phyloP scores from a whole-genome alignment of 2,888 invertebrate species.

The Xiphydria camelus region DNA sequence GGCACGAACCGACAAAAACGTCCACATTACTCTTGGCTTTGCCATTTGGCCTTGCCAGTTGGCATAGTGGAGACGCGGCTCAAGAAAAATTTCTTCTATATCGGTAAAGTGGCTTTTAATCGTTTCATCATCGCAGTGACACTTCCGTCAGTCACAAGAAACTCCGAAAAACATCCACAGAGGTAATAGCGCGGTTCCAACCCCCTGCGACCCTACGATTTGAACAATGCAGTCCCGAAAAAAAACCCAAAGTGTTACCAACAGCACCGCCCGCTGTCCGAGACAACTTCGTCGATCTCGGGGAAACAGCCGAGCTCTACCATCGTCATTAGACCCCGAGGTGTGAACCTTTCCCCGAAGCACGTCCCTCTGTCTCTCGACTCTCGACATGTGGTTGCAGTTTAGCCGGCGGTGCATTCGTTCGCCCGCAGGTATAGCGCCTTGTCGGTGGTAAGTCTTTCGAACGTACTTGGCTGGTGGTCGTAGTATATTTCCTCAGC shows the following conservation, averaged over 20 bases:
- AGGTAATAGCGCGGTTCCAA: too few relatives aligned
- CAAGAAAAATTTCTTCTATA: too few relatives aligned
- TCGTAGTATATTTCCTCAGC: constrained; percentile 24
- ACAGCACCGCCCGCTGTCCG: not conserved
- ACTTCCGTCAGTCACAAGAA: too few relatives aligned
- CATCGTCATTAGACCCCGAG: constrained; percentile 8
- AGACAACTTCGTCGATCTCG: constrained; percentile 20
- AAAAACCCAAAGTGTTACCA: not conserved
- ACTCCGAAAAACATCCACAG: too few relatives aligned
- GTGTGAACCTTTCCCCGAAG: not conserved
- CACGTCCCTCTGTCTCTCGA: too few relatives aligned
- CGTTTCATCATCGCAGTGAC: too few relatives aligned
- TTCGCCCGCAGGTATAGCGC: constrained; percentile 4
- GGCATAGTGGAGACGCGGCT: too few relatives aligned
- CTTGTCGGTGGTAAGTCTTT: not conserved
- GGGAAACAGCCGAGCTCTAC: constrained; percentile 15
- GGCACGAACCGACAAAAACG: too few relatives aligned
- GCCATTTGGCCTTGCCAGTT: too few relatives aligned
- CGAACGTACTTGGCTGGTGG: constrained; percentile 40
- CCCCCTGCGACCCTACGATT: too few relatives aligned
- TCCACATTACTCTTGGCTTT: too few relatives aligned
- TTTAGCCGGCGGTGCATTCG: constrained; percentile 38
- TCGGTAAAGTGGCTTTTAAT: too few relatives aligned
- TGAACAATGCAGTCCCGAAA: not conserved
- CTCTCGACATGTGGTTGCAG: constrained; percentile 10